These are phyloP conservation scores for Centrocercus urophasianus DNA, from an alignment of 2,113 vertebrate genomes.

Conservation along the genomic window DNA sequence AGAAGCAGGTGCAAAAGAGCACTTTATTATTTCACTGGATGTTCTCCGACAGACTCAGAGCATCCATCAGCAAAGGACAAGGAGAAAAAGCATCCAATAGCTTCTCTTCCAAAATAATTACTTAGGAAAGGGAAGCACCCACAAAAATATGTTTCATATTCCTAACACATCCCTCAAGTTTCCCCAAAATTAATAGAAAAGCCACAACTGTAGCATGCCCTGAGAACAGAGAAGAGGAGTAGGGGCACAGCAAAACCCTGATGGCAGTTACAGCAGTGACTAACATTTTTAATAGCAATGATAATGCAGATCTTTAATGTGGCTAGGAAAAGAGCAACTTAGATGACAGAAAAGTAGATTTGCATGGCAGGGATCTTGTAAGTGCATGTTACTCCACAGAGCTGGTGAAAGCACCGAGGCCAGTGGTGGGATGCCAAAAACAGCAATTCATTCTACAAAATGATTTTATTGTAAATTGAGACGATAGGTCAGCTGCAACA, in stretches of 20 bases:
- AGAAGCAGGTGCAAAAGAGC: neutral
- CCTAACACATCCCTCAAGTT: neutral
- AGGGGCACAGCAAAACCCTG: neutral
- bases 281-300: too few relatives aligned
- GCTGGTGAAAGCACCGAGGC: neutral
- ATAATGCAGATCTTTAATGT: neutral
- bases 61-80: neutral
- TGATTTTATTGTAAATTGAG: constrained; percentile 22
- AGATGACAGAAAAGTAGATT: neutral
- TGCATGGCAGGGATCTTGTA: neutral
- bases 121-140: neutral
- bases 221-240: neutral
- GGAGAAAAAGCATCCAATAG: neutral
- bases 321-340: neutral
- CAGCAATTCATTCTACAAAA: constrained; percentile 3
- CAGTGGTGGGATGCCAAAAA: neutral
- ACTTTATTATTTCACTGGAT: rapidly evolving
- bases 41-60: neutral
- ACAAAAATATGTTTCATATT: neutral
- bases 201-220: neutral
- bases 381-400: neutral
- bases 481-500: constrained; percentile 36
- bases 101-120: neutral
- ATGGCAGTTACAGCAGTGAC: neutral
- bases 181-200: neutral